Evolutionary conservation across 2,888 invertebrate genomes (phyloP).

Genomic region (Trilocha varians): DNA sequence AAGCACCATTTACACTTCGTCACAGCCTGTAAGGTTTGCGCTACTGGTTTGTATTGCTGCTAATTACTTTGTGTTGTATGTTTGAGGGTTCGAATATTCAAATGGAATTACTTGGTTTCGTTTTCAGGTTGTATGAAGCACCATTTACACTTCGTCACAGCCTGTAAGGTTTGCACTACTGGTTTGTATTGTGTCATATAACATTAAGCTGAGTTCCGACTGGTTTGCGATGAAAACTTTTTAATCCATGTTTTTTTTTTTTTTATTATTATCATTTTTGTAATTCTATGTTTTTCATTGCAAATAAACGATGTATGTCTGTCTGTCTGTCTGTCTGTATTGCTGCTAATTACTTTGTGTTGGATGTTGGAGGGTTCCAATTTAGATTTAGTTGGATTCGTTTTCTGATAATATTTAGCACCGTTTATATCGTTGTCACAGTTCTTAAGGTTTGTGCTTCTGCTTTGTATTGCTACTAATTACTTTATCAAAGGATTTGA

Average conservation of each 20-base stretch:
- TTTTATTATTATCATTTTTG: too few species aligned
- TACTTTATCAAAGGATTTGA: too few species aligned
- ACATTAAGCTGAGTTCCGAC: too few species aligned
- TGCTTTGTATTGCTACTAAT: too few species aligned
- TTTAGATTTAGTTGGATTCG: background rate
- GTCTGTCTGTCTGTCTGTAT: too few species aligned
- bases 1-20: background rate
- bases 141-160: background rate
- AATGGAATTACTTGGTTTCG: background rate
- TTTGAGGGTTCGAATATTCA: background rate
- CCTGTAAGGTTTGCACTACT: slow-evolving; percentile 1
- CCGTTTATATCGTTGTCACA: background rate
- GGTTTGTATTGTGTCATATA: too few species aligned
- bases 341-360: background rate
- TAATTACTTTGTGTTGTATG: too few species aligned
- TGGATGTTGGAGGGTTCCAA: too few species aligned
- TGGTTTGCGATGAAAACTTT: too few species aligned
- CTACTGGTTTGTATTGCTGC: background rate
- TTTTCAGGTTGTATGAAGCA: background rate
- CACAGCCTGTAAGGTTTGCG: slow-evolving; percentile 1
- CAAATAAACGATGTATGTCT: too few species aligned
- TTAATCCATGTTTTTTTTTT: too few species aligned
- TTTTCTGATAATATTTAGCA: background rate
- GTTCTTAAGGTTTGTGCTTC: slow-evolving; percentile 1
- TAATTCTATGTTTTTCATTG: too few species aligned